Conservation (phyloP, 2,888 invertebrate species). For the Empis stercorea region DNA sequence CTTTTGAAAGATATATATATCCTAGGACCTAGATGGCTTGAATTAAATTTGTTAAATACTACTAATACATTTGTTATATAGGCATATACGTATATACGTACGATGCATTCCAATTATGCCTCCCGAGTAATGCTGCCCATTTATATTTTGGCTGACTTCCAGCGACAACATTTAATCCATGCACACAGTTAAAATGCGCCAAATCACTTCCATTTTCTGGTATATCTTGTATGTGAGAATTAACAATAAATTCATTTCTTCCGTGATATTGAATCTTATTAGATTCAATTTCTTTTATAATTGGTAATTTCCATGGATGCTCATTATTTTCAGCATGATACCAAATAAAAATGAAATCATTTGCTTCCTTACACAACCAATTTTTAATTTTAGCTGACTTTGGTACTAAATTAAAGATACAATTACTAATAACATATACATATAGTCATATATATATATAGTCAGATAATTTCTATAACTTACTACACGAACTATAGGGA, state of each 20-base stretch:
- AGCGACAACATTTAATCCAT: slow-evolving; percentile 47
- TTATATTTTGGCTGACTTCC: slow-evolving; percentile 33
- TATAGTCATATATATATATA: no score
- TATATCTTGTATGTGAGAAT: slow-evolving; percentile 60
- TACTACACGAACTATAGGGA: slow-evolving; percentile 50
- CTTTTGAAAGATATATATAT: no score
- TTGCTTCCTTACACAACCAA: slow-evolving; percentile 56
- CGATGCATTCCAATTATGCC: slow-evolving; percentile 45
- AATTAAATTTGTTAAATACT: no score
- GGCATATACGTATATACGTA: no score
- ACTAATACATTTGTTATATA: no score
- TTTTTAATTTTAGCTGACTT: slow-evolving; percentile 52
- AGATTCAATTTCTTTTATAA: slow-evolving; percentile 41
- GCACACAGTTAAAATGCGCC: slow-evolving; percentile 66
- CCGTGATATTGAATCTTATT: slow-evolving; percentile 56
- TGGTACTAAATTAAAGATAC: slow-evolving; percentile 47
- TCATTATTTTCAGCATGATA: slow-evolving; percentile 57
- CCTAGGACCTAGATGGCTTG: no score
- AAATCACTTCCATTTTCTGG: slow-evolving; percentile 84
- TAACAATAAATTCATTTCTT: slow-evolving; percentile 62
- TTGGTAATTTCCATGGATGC: slow-evolving; percentile 55
- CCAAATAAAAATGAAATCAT: slow-evolving; percentile 71
- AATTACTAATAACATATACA: slow-evolving; percentile 1
- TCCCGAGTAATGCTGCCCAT: slow-evolving; percentile 31
- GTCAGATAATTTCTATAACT: slow-evolving; percentile 20